phyloP scores from a whole-genome alignment of 2,888 invertebrate genomes.

The Steinernema carpocapsae region DNA sequence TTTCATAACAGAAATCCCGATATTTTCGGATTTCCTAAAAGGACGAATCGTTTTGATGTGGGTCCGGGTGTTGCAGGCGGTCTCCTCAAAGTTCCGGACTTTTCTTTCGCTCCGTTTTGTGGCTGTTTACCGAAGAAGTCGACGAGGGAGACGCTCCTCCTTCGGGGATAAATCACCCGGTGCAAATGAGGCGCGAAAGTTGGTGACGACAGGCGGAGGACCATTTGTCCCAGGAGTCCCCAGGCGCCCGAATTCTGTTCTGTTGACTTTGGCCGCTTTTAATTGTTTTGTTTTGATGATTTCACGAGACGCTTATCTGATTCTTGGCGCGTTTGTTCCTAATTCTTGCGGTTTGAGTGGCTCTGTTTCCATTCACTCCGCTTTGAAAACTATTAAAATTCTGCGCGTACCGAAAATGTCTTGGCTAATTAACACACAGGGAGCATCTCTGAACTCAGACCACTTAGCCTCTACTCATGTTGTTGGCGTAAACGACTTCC shows the following conservation, averaged over 20 bases:
- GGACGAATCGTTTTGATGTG: background rate
- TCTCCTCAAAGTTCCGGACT: too few relatives aligned
- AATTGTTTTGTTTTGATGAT: slow-evolving; percentile 5
- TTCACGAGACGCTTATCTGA: slow-evolving; percentile 11
- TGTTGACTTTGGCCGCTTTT: background rate
- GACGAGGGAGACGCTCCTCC: background rate
- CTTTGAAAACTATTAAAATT: too few relatives aligned
- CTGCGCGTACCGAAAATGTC: too few relatives aligned
- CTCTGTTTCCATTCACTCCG: too few relatives aligned
- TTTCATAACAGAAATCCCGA: background rate
- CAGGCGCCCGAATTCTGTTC: background rate
- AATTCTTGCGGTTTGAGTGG: too few relatives aligned
- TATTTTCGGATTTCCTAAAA: background rate
- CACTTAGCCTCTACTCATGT: too few relatives aligned
- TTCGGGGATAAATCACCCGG: background rate
- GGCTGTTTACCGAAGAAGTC: background rate
- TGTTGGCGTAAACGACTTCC: too few relatives aligned
- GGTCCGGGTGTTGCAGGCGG: too few relatives aligned
- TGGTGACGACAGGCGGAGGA: background rate
- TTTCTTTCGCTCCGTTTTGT: background rate
- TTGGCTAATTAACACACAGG: too few relatives aligned
- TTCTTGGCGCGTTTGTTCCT: slow-evolving; percentile 12
- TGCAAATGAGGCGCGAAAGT: slow-evolving; percentile 11
- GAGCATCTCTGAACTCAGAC: too few relatives aligned
- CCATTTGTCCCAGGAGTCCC: background rate